phyloP scores from a whole-genome alignment of 2,888 invertebrate species.

The Dysmachus trigonus region DNA sequence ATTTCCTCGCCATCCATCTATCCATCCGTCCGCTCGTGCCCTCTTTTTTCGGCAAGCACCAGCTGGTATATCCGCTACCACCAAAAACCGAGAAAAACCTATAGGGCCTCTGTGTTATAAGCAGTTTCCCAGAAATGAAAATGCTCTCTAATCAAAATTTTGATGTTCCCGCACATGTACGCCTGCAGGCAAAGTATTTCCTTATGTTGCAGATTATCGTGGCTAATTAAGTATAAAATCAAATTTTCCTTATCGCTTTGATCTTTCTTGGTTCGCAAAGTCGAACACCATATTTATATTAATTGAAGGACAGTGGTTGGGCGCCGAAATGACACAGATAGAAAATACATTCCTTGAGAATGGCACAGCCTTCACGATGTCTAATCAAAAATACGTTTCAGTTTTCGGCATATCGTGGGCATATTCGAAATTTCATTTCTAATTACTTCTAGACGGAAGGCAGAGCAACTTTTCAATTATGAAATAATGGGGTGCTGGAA shows the following conservation, averaged over 20 bases:
- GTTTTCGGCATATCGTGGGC: background rate
- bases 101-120: background rate
- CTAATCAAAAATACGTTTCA: background rate
- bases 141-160: constrained; percentile 8
- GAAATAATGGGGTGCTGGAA: background rate
- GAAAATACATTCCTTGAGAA: too few species aligned
- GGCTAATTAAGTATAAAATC: constrained; percentile 6
- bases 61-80: background rate
- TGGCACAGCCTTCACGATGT: background rate
- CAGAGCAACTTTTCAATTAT: background rate
- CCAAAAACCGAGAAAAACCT: background rate
- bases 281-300: background rate
- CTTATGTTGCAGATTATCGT: background rate
- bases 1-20: background rate
- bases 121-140: background rate
- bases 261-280: background rate
- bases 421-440: background rate
- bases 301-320: background rate
- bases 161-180: background rate
- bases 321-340: background rate
- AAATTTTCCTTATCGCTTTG: background rate
- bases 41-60: background rate
- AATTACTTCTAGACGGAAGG: background rate
- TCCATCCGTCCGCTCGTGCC: background rate
- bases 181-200: background rate